Conservation (phyloP, 64 coral and sea anemone genomes). For the Montipora efflorescens region DNA sequence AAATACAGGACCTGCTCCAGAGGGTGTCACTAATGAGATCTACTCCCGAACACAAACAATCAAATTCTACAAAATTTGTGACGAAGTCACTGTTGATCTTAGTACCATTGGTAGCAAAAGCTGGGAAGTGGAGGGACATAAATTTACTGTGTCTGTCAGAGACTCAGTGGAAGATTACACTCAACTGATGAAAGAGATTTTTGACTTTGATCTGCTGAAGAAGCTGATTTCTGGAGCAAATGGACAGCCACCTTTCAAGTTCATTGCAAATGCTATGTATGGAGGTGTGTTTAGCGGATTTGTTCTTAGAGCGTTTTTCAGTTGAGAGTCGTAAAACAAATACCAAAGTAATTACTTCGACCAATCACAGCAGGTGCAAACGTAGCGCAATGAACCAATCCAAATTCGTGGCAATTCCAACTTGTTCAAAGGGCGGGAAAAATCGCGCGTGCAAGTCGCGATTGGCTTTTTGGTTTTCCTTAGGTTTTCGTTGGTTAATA, state of each 20-base stretch:
- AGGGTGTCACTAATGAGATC: slow-evolving; percentile 91
- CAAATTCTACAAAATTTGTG: slow-evolving; percentile 80
- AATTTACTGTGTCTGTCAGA: slow-evolving; percentile 80
- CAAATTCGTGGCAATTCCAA: no score
- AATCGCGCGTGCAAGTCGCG: no score
- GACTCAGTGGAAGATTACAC: slow-evolving; percentile 95
- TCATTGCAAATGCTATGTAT: slow-evolving; percentile 87
- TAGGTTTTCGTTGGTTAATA: no score
- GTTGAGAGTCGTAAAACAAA: no score
- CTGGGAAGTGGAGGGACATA: slow-evolving; percentile 79
- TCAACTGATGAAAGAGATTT: slow-evolving; percentile 95
- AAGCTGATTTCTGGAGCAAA: slow-evolving; percentile 62
- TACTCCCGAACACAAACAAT: slow-evolving; percentile 74
- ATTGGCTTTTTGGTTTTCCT: no score
- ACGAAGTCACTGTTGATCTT: slow-evolving; percentile 74
- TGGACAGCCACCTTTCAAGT: slow-evolving; percentile 61
- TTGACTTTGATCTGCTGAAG: slow-evolving; percentile 89
- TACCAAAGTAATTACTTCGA: no score
- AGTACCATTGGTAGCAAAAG: slow-evolving; percentile 57
- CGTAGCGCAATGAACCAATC: no score
- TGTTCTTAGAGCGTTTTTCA: neutral
- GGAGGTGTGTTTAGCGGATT: slow-evolving; percentile 69
- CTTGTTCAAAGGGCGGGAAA: no score
- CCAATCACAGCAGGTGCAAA: no score
- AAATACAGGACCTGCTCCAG: slow-evolving; percentile 84